Evolutionary conservation across 2,888 invertebrate genomes (phyloP), one percentile per base, ranked within the genome.

Genomic region (Tolmerus cingulatus): DNA sequence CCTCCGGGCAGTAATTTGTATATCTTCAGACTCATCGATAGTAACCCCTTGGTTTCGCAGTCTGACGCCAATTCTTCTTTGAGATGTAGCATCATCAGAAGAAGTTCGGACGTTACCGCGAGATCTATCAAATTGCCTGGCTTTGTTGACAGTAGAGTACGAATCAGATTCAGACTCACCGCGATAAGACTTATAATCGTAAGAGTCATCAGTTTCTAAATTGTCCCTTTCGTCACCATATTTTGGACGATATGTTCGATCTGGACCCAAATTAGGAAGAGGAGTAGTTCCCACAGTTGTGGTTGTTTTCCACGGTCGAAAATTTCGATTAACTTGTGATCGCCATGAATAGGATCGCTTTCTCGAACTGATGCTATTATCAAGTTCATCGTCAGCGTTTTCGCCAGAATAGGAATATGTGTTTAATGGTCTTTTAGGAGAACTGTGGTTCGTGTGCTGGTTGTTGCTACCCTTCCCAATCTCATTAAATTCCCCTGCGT

Each of bases 291-390:
- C 19, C 16, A 37, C 76, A 76, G 55, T 66, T 27, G 66, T 27
- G 19, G 66, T 88, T 4, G 87, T 87, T 76, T 87, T 88, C 76
- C 88, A 84, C 12, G 88, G 89, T 23, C 89, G 87, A 43, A 55
- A 89, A 37, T 79, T 87, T 55, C 88, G 88, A 78, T 88, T 87
- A 37, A 88, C 78, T 34, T 81, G 51, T 82, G 87, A 87, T 77
- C 88, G 88, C 89, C 89, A 89, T 4, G 89, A 89, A 88, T 89
- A 89, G 90, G 55, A 89, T 89, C 74, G 74, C 37, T 84, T 66
- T n/a, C 40, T 57, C 16, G 74, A 84, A 37, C 40, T 84, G 16
- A 84, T 57, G 14, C n/a, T 66, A 66, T 84, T 84, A 74, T 84
- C 84, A 57, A 74, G 12, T 40, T 84, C 66, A 40, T 30, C 37